Evolutionary conservation across 2,797 vertebrate species (phyloP), one percentile per base, ranked within the genome.

Genomic region (Sebastes jordani): DNA sequence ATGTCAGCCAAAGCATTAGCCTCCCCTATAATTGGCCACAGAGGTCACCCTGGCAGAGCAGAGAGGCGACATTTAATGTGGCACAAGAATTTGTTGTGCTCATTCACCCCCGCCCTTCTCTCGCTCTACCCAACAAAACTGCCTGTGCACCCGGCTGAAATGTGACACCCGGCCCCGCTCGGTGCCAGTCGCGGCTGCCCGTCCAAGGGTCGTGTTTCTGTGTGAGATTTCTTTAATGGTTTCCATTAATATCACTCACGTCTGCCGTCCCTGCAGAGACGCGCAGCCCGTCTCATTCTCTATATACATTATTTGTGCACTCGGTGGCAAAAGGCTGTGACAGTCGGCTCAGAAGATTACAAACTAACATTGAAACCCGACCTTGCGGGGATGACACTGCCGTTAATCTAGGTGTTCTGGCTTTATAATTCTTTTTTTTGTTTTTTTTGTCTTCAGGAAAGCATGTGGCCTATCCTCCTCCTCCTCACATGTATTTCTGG

Each of bases 11-110:
- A 75, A 80, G 87, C 91, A 90, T 93, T 92, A 94, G 90, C 89
- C 86, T 86, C 77, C 87, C 76, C 78, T 85, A 84, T 93, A 93
- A 94, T 93, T 94, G 91, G 90, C 91, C 90, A 84, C 90, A 88
- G 92, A 95, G 94, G 93, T 94, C 92, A 92, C 85, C 86, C 86
- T 67, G 79, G 84, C 82, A 74, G 78, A 90, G 88, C 80, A 14
- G 60, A 80, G 78, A 78, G 78, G 80, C 86, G 56, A 88, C 89
- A 86, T 90, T 90, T 90, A 91, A 77, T 84, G 86, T 79, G 85
- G 89, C 78, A 61, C 75, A 74, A 89, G 76, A 86, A 91, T 91
- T 86, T 92, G 91, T 90, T 80, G 90, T 83, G 76, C 83, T 84
- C 77, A 56, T 79, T 83, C 73, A 22, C 56, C 38, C 38, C 49